Base-by-base conservation (phyloP, 1,140 invertebrate genomes). In the Hylyphantes graminicola region DNA sequence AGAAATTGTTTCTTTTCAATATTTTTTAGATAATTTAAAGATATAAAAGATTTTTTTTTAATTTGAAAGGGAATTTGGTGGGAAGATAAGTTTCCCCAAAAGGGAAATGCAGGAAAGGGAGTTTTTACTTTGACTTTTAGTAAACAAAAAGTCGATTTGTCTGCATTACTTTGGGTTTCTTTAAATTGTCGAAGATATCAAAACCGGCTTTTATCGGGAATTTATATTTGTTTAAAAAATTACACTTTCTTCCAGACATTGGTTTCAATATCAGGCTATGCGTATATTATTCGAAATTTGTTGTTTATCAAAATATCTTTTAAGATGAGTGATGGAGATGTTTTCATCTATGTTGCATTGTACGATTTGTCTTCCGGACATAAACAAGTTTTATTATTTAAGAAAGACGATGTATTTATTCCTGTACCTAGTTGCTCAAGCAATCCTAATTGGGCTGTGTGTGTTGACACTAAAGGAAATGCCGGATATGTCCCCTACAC, bases 391-490 rank as follows among this genome's bases (percentile, higher is more conserved):
- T 53, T 83, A 21, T 50, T 75, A 7, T 83, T 83, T 59, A 83
- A 83, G 19, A 72, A 83, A 67, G 72, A 48, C 8, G 80, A 83
- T 50, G 61, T 12, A 54, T 83, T 83, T 65, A 64, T 83, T 67
- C 80, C 70, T 2, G 15, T 83, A 19, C 61, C 59, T 63, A 55
- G 50, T 65, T 74, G 55, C 15, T 65, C 70, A 55, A 74, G 13
- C 57, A 83, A 83, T 83, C 72, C 80, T 74, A 83, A 83, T 83
- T 83, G 80, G 80, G 70, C 80, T 10, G 17, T 83, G 15, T 83
- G 80, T 57, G 61, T 83, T 8, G 80, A 83, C 12, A 67, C 48
- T 50, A 74, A 65, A 50, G 72, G 80, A 50, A 83, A 50, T 54
- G 54, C 75, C 19, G 80, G 80, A 17, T 83, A 65, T 67, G 80